phyloP scores from a whole-genome alignment of 2,888 invertebrate species.

The Cordilura impudica region DNA sequence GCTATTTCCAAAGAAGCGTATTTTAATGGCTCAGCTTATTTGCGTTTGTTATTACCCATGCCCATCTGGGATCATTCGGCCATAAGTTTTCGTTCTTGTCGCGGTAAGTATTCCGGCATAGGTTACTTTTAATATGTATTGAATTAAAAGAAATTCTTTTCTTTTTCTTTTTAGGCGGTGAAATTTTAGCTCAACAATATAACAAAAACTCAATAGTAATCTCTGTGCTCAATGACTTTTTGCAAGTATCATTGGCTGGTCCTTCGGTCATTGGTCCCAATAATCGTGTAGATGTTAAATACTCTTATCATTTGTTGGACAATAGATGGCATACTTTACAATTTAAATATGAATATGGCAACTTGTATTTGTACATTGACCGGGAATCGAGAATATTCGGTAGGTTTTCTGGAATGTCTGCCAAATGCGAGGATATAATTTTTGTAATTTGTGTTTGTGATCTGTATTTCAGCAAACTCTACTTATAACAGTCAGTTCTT shows the following conservation, averaged over 20 bases:
- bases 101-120: conserved; percentile 80
- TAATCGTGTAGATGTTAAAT: conserved; percentile 81
- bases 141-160: not conserved
- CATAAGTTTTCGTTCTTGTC: conserved; percentile 89
- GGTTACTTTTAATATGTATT: not conserved
- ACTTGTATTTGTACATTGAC: conserved; percentile 77
- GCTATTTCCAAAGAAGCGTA: conserved; percentile 84
- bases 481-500: conserved; percentile 88
- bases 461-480: conserved; percentile 82
- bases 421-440: not conserved
- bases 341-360: conserved; percentile 77
- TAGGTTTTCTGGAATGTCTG: conserved; percentile 60
- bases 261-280: conserved; percentile 79
- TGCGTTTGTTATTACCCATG: conserved; percentile 85
- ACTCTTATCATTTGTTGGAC: conserved; percentile 85
- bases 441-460: not conserved
- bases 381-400: conserved; percentile 76
- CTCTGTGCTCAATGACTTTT: conserved; percentile 81
- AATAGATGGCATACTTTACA: conserved; percentile 86
- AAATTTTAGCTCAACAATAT: conserved; percentile 84
- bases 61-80: conserved; percentile 89
- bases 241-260: conserved; percentile 80
- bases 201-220: conserved; percentile 82
- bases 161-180: conserved; percentile 80
- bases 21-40: conserved; percentile 89